A percentile compares a stretch with the other conserved stretches of the same genome.
Conservation (phyloP, 2,888 invertebrate species). For the Dryobotodes eremita region DNA sequence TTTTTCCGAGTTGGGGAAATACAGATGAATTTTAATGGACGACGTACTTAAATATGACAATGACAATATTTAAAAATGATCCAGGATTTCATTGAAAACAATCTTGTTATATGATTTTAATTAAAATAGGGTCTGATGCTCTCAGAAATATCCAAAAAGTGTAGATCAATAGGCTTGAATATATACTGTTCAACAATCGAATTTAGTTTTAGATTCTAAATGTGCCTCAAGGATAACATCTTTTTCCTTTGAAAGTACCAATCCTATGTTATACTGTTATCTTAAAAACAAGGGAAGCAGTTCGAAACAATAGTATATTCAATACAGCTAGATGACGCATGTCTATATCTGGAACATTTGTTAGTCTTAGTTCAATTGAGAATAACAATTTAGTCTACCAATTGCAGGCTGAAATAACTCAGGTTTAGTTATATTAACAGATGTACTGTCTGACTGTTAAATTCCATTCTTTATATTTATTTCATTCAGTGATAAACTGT, state of each 20-base stretch:
- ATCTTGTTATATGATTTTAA: not conserved
- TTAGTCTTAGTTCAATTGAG: slow-evolving; percentile 50
- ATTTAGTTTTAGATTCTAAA: not conserved
- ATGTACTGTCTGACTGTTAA: slow-evolving; percentile 6
- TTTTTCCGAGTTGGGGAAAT: not conserved
- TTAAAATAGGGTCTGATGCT: not conserved
- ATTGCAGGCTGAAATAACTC: slow-evolving; percentile 53
- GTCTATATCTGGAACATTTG: slow-evolving; percentile 35
- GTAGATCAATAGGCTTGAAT: not conserved
- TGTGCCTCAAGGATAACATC: not conserved
- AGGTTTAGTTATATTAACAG: slow-evolving; percentile 39
- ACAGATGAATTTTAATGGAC: not conserved
- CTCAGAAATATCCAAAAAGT: not conserved
- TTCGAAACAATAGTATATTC: not conserved
- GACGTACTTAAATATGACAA: not conserved
- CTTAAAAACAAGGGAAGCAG: not conserved
- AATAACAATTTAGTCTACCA: slow-evolving; percentile 55
- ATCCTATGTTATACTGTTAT: not conserved
- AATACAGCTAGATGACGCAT: slow-evolving; percentile 15
- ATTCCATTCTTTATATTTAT: slow-evolving; percentile 38
- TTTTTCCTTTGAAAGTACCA: not conserved
- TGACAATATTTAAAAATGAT: no score
- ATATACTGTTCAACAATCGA: not conserved
- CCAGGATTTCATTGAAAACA: not conserved
- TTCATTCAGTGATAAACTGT: slow-evolving; percentile 3